Percentiles rank a stretch among this genome's conserved stretches.
These are phyloP conservation scores for Sinella curviseta DNA, from an alignment of 1,140 invertebrate species.

Conservation along the genomic window DNA sequence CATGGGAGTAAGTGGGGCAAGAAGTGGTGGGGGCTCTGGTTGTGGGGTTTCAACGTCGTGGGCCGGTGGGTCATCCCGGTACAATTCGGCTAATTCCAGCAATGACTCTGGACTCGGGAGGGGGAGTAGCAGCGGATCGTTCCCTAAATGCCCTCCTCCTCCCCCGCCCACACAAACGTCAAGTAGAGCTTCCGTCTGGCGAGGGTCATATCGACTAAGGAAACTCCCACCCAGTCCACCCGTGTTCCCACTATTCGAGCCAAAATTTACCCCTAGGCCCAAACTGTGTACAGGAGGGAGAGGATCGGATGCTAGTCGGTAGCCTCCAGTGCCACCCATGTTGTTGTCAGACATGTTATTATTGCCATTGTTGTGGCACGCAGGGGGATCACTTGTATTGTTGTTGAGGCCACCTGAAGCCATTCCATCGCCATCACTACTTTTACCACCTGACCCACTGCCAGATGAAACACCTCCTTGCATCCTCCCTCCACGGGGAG, in stretches of 20 bases:
- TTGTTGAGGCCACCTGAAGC: constrained; percentile 35
- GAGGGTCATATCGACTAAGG: constrained; percentile 43
- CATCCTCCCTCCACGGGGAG: constrained; percentile 48
- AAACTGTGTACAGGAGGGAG: constrained; percentile 48
- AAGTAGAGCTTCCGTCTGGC: constrained; percentile 45
- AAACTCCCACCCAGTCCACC: constrained; percentile 40
- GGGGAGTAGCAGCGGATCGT: constrained; percentile 47
- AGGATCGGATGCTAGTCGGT: constrained; percentile 44
- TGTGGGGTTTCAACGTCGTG: constrained; percentile 48
- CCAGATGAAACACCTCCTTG: constrained; percentile 42
- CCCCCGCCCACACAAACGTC: constrained; percentile 48
- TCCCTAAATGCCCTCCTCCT: constrained; percentile 43
- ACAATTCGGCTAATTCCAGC: constrained; percentile 48
- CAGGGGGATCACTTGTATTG: constrained; percentile 40
- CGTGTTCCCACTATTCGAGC: constrained; percentile 34
- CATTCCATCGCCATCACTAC: constrained; percentile 40
- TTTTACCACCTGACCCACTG: constrained; percentile 39
- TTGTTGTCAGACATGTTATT: constrained; percentile 26
- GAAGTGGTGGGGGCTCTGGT: constrained; percentile 49
- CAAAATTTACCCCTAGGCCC: constrained; percentile 47
- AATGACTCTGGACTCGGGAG: constrained; percentile 47
- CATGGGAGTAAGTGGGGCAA: constrained; percentile 48
- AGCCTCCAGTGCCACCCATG: constrained; percentile 32
- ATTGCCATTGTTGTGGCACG: constrained; percentile 45
- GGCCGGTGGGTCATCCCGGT: constrained; percentile 48